Evolutionary conservation across 2,888 invertebrate genomes (phyloP), one percentile per base, ranked within the genome.

Genomic region (Hypercompe scribonia): DNA sequence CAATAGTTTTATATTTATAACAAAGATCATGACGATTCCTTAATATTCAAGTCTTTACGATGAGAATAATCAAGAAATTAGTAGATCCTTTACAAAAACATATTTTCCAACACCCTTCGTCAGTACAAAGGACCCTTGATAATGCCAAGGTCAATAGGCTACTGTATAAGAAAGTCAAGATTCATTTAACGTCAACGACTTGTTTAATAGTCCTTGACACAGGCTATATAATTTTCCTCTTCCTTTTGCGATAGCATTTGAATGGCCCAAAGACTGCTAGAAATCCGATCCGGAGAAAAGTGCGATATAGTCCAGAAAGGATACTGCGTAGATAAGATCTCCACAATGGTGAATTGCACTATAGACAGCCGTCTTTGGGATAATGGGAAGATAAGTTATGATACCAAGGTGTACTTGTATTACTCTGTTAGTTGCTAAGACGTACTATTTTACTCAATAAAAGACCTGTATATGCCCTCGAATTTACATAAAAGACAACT

Each of bases 281-380:
- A 65, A 31, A 34, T 65, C 54, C 31, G 39, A 54, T 31, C 50
- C 24, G 70, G 15, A 31, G 33, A 65, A 70, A 50, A 70, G 65
- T 71, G 65, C 36, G 58, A 65, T 65, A 54, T 65, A 54, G 54
- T 39, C 42, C 31, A 54, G 71, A 65, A 58, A 65, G 65, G 50
- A 34, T 39, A 36, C 28, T 70, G 21, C 36, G 36, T 34, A 46
- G 70, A 70, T 65, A 71, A 54, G 36, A 71, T 71, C 70, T 50
- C 15, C 5, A 36, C 54, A 65, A 70, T 70, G 36, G 36, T 28
- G 18, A 65, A 65, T n/a, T 8, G 64, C 64, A 36, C 28, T 58
- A 13, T 36, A 61, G 31, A 36, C 39, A 61, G n/a, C 34, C 28
- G 10, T 69, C 31, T 36, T 65, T 13, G 39, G n/a, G 28, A 21